Percentiles rank a stretch among this genome's conserved stretches.
These are phyloP conservation scores for Taenaris catops DNA, from an alignment of 2,888 invertebrate genomes.

Conservation along the genomic window DNA sequence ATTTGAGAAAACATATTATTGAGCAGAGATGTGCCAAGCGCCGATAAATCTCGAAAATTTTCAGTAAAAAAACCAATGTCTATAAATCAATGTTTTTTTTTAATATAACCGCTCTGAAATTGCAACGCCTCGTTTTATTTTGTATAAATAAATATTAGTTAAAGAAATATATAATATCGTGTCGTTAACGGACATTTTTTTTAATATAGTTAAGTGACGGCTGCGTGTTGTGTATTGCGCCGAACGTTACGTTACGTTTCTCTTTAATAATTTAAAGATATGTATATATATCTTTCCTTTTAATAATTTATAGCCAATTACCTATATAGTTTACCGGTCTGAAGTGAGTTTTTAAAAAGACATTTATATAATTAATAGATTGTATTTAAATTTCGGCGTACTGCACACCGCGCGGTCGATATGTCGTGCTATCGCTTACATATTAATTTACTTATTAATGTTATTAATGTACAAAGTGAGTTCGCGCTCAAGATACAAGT, in stretches of 20 bases:
- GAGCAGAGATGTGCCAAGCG: slow-evolving; percentile 30
- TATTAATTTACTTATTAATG: slow-evolving; percentile 57
- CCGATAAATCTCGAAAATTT: slow-evolving; percentile 9
- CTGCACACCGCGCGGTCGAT: slow-evolving; percentile 22
- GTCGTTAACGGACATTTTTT: slow-evolving; percentile 33
- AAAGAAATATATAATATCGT: slow-evolving; percentile 18
- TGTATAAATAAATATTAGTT: slow-evolving; percentile 35
- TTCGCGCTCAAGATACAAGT: slow-evolving; percentile 70
- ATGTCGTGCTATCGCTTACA: slow-evolving; percentile 57
- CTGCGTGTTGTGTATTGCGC: slow-evolving; percentile 30
- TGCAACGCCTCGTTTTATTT: slow-evolving; percentile 30
- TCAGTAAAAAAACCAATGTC: no score
- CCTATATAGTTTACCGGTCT: neutral
- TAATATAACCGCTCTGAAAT: slow-evolving; percentile 33
- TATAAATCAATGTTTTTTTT: no score
- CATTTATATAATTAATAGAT: slow-evolving; percentile 27
- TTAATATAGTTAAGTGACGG: slow-evolving; percentile 44
- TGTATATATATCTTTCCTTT: slow-evolving; percentile 27
- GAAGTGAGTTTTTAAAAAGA: slow-evolving; percentile 37
- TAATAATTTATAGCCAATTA: slow-evolving; percentile 18
- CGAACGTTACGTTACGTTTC: no score
- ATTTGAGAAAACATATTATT: slow-evolving; percentile 22
- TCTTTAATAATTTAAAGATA: slow-evolving; percentile 35
- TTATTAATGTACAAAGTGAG: slow-evolving; percentile 78
- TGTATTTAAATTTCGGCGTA: slow-evolving; percentile 21